Percentiles rank a stretch among this genome's conserved stretches.
Evolutionary conservation across 2,113 vertebrate genomes (phyloP).

Genomic region (Nerophis lumbriciformis): DNA sequence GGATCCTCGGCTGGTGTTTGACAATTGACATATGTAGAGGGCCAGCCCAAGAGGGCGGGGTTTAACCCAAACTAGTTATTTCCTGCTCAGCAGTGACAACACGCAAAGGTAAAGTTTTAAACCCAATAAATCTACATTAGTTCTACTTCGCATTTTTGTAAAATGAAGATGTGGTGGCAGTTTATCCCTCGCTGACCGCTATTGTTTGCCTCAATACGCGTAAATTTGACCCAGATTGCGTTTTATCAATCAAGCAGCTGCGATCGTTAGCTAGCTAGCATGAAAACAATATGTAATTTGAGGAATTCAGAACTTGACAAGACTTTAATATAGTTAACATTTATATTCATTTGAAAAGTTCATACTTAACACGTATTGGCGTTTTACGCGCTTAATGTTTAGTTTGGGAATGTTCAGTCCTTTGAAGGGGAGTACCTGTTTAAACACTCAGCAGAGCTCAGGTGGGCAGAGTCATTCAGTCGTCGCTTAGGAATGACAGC

Average conservation of each 20-base stretch:
- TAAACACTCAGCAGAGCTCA: neutral
- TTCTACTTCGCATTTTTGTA: fast-evolving
- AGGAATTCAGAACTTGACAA: neutral
- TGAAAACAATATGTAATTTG: too few species aligned
- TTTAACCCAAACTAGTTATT: constrained; percentile 49
- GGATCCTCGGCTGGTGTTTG: neutral
- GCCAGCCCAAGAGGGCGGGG: constrained; percentile 41
- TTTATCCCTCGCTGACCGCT: fast-evolving
- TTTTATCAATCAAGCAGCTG: constrained; percentile 16
- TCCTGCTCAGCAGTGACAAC: constrained; percentile 68
- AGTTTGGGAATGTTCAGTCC: neutral
- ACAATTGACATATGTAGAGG: neutral
- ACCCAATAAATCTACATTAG: neutral
- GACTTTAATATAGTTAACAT: neutral
- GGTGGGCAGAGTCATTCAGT: neutral
- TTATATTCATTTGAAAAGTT: neutral
- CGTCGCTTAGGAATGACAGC: neutral
- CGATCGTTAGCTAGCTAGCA: constrained; percentile 12
- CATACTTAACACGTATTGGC: neutral
- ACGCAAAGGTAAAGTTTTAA: constrained; percentile 63
- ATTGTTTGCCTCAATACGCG: neutral
- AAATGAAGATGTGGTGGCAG: neutral
- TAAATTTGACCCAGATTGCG: constrained; percentile 17
- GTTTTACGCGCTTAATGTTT: neutral
- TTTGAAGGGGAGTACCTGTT: neutral